A percentile compares a stretch with the other conserved stretches of the same genome.
Conservation (phyloP, 1,140 invertebrate genomes). For the Hycleus phaleratus region DNA sequence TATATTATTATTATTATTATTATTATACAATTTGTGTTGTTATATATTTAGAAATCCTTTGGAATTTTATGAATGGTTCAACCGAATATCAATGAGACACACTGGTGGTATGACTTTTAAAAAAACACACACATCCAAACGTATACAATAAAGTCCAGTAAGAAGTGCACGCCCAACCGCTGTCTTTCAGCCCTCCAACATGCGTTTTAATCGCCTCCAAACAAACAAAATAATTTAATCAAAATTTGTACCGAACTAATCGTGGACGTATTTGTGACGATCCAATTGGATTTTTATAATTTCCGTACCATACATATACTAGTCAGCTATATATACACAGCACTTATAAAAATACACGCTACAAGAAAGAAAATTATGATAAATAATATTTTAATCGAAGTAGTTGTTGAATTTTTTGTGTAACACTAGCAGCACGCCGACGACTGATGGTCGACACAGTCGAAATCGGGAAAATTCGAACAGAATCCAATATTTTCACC, state of each 20-base stretch:
- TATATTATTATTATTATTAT: neutral
- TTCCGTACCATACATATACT: no score
- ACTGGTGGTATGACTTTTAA: constrained; percentile 26
- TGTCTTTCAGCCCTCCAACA: neutral
- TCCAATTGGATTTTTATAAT: no score
- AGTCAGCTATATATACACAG: no score
- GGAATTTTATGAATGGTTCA: constrained; percentile 30
- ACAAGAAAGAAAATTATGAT: no score
- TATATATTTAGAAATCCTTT: no score
- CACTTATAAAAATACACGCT: no score
- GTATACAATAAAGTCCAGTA: no score
- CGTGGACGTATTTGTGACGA: no score
- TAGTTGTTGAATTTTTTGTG: neutral
- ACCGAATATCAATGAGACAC: constrained; percentile 34
- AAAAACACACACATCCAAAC: no score
- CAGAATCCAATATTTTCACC: constrained; percentile 36
- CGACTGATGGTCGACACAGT: constrained; percentile 12
- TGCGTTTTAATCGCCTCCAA: neutral
- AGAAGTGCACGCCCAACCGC: constrained; percentile 33
- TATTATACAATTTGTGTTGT: no score
- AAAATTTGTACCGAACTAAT: neutral
- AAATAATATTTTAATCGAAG: neutral
- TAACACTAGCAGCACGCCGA: constrained; percentile 17
- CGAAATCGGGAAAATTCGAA: constrained; percentile 24
- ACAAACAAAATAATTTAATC: neutral